Evolutionary conservation across 37 sponge, comb jelly and placozoan genomes (phyloP).

Genomic region (Crambe crambe): DNA sequence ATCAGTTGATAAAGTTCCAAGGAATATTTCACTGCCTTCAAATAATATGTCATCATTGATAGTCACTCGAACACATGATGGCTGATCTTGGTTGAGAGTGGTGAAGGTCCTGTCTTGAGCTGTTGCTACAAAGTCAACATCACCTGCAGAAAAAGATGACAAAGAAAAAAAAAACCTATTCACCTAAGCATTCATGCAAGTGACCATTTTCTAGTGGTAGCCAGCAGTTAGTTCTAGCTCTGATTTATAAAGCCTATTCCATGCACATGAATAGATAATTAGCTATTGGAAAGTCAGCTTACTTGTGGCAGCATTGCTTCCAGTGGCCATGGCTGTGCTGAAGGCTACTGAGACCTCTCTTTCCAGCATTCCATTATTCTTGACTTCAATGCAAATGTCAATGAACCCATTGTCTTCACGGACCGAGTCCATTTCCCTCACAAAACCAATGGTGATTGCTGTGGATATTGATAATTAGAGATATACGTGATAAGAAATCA

Average conservation of each 20-base stretch:
- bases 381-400: background rate
- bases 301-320: background rate
- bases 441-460: constrained; percentile 13
- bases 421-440: background rate
- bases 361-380: background rate
- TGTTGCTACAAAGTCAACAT: background rate
- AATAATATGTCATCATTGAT: background rate
- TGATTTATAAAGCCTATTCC: too few relatives aligned
- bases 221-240: too few relatives aligned
- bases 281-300: too few relatives aligned
- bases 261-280: too few relatives aligned
- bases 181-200: too few relatives aligned
- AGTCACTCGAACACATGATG: background rate
- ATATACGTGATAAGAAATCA: background rate
- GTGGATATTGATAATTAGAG: too few relatives aligned
- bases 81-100: background rate
- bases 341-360: background rate
- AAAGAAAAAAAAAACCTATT: too few relatives aligned
- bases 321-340: background rate
- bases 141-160: background rate
- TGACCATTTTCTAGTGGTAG: too few relatives aligned
- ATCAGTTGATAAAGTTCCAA: background rate
- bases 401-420: background rate
- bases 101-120: background rate
- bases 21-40: background rate